These are phyloP conservation scores for Piscicola geometra DNA, from an alignment of 2,888 invertebrate species.

Conservation along the genomic window DNA sequence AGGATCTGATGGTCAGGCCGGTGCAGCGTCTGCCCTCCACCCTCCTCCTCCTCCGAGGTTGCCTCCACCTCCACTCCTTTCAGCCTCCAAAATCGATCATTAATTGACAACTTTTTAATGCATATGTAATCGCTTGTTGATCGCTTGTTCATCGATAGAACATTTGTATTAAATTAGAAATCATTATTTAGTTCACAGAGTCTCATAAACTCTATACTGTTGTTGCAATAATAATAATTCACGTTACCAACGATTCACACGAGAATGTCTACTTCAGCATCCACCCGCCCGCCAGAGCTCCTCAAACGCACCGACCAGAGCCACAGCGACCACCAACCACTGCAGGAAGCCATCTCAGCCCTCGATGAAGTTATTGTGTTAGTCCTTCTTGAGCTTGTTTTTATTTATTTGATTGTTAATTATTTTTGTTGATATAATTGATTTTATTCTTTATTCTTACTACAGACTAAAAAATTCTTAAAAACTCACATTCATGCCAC, in stretches of 20 bases:
- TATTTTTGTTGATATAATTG: neutral
- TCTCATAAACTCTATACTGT: no score
- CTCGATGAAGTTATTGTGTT: conserved; percentile 84
- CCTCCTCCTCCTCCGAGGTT: conserved; percentile 84
- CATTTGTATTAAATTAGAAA: no score
- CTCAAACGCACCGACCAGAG: conserved; percentile 81
- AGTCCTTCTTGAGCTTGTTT: neutral
- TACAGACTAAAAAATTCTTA: no score
- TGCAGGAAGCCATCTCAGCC: conserved; percentile 78
- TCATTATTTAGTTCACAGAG: no score
- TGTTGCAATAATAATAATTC: no score
- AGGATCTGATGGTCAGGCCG: conserved; percentile 91
- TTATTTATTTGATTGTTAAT: neutral
- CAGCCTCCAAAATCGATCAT: no score
- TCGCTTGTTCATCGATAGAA: no score
- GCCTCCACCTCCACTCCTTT: no score
- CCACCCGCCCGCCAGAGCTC: conserved; percentile 65
- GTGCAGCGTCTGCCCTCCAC: conserved; percentile 96
- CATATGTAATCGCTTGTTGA: no score
- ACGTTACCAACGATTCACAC: neutral
- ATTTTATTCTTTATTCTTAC: neutral
- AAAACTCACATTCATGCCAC: no score
- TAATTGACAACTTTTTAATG: no score
- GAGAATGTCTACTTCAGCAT: neutral
- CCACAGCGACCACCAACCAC: conserved; percentile 77